A percentile compares a stretch with the other conserved stretches of the same genome.
phyloP scores from a whole-genome alignment of 2,797 vertebrate species.

The Enteromius paludinosus region DNA sequence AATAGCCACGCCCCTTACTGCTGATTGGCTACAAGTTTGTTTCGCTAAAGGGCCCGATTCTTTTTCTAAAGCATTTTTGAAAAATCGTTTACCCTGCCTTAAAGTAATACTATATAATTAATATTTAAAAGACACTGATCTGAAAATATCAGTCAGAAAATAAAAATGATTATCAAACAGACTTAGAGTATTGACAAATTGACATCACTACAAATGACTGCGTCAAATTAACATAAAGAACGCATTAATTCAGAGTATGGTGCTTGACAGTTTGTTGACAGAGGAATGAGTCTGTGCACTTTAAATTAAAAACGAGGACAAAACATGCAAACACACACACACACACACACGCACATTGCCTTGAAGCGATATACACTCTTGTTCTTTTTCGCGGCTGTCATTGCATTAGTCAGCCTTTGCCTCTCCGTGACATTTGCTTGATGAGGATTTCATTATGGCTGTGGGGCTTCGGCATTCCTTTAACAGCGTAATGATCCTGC shows the following conservation, averaged over 20 bases:
- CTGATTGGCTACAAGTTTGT: too few relatives aligned
- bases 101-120: background rate
- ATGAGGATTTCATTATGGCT: slow-evolving; percentile 53
- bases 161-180: background rate
- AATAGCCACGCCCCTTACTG: too few relatives aligned
- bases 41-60: too few relatives aligned
- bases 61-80: too few relatives aligned
- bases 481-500: slow-evolving; percentile 45
- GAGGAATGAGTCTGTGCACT: background rate
- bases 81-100: too few relatives aligned
- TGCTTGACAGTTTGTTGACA: slow-evolving; percentile 11
- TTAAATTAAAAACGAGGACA: background rate
- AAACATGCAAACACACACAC: background rate
- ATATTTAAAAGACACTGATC: background rate
- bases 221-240: slow-evolving; percentile 43
- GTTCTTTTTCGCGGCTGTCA: slow-evolving; percentile 35
- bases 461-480: slow-evolving; percentile 12
- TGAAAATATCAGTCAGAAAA: background rate
- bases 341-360: background rate
- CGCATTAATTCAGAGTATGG: slow-evolving; percentile 54
- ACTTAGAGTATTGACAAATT: background rate
- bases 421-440: slow-evolving; percentile 49
- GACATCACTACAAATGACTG: too few relatives aligned
- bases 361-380: slow-evolving; percentile 44
- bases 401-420: slow-evolving; percentile 58